Percentiles rank a stretch among this genome's conserved stretches.
phyloP scores from a whole-genome alignment of 2,797 vertebrate genomes.

The Sarcophilus harrisii region DNA sequence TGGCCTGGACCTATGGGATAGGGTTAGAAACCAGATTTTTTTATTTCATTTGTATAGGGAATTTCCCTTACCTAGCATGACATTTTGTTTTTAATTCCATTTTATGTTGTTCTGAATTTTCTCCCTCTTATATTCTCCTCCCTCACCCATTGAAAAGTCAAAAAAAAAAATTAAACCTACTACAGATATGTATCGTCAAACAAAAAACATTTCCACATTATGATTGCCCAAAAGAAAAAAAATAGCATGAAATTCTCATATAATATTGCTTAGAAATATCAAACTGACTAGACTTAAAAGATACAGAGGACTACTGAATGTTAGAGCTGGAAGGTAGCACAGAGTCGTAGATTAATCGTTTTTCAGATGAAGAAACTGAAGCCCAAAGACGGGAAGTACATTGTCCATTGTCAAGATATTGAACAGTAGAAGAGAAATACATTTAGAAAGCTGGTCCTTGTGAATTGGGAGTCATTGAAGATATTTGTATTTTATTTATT shows the following conservation, averaged over 20 bases:
- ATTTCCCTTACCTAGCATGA: neutral
- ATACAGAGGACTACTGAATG: neutral
- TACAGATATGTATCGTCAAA: neutral
- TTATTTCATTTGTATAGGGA: too few relatives aligned
- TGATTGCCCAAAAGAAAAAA: neutral
- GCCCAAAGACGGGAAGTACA: neutral
- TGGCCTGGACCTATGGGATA: too few relatives aligned
- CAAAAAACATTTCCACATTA: too few relatives aligned
- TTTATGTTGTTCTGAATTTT: neutral
- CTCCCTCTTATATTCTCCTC: too few relatives aligned
- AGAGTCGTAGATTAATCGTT: neutral
- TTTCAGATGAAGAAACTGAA: neutral
- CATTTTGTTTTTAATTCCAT: neutral
- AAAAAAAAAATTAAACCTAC: too few relatives aligned
- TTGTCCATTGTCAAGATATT: neutral
- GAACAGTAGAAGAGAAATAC: neutral
- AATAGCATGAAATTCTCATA: neutral
- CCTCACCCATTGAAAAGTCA: too few relatives aligned
- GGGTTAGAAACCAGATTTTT: too few relatives aligned
- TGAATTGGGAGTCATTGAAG: neutral
- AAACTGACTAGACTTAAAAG: neutral
- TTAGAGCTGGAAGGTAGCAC: neutral
- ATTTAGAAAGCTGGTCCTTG: neutral
- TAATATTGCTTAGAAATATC: neutral
- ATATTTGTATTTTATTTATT: too few relatives aligned